Conservation (phyloP, 2,113 vertebrate species). For the Dendrocopos noguchii region DNA sequence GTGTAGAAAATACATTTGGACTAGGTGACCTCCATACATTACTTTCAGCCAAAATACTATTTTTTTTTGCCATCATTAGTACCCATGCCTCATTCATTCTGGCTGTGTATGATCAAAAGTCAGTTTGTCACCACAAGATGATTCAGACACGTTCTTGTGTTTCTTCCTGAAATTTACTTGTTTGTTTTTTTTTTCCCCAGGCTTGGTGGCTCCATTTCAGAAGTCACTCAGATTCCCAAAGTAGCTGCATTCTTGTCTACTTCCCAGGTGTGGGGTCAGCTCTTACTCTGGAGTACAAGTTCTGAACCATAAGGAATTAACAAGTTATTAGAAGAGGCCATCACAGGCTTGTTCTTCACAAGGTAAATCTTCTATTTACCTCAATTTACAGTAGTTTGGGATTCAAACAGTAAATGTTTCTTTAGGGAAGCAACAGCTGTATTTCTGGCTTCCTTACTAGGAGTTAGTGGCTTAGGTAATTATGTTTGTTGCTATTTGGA, state of each 20-base stretch:
- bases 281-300: not conserved
- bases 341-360: not conserved
- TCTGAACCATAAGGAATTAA: not conserved
- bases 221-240: not conserved
- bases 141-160: not conserved
- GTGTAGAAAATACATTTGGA: not conserved
- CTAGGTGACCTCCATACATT: not conserved
- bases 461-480: constrained; percentile 37
- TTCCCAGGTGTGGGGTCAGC: not conserved
- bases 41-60: not conserved
- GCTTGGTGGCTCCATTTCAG: not conserved
- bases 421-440: constrained; percentile 17
- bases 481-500: constrained; percentile 51
- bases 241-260: not conserved
- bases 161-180: not conserved
- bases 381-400: not conserved
- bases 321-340: not conserved
- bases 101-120: not conserved
- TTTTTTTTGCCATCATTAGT: not conserved
- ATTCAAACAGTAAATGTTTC: not conserved
- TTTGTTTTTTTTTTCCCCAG: not conserved
- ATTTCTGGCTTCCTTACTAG: constrained; percentile 18
- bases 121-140: not conserved
- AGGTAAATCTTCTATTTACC: not conserved
- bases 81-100: not conserved